Base-by-base conservation (phyloP, 2,113 vertebrate genomes). In the Perca schrenkii region DNA sequence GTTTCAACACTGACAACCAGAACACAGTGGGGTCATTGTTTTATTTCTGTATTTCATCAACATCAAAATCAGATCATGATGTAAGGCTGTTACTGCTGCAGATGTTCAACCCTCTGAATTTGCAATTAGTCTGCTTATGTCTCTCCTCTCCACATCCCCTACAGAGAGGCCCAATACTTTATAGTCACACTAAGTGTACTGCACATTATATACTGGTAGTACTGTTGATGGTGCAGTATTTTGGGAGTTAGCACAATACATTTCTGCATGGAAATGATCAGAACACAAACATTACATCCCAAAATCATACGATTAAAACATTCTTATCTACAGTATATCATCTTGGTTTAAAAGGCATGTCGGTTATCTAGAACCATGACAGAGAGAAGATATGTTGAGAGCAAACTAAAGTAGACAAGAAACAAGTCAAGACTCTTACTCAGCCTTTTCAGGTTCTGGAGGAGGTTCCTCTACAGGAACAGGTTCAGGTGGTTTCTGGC, bases 391-490 rank as follows among this genome's bases (percentile, higher is more conserved):
- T 43, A 47, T 22, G n/a, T n/a, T 13, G 4, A 58, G n/a, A 50
- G 19, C 11, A 80, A 71, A 12, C 21, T 8, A 47, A 54, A 14
- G 16, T 13, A 13, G 17, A 31, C 17, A 19, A 40, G 1, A 43
- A 52, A 52, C 1, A 46, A 52, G 6, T 34, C 2, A 22, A 56
- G 57, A 43, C 8, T 93, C 96, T 95, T 88, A 98, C 97, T 98
- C 97, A 0, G 97, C 96, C 92, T 98, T 98, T 83, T 98, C 97
- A 0, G 95, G 94, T 49, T 97, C 95, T 2, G 92, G 93, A 63
- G 95, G 94, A 0, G 94, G 86, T 82, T 96, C 96, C 0, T 89
- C 93, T 22, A 88, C 54, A 47, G 86, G 87, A 60, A 80, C 86
- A 58, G 93, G 91, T 25, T 96, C 96, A 0, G 89, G 68, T 14